phyloP scores from a whole-genome alignment of 1,140 invertebrate genomes.

The Prorops nasuta region DNA sequence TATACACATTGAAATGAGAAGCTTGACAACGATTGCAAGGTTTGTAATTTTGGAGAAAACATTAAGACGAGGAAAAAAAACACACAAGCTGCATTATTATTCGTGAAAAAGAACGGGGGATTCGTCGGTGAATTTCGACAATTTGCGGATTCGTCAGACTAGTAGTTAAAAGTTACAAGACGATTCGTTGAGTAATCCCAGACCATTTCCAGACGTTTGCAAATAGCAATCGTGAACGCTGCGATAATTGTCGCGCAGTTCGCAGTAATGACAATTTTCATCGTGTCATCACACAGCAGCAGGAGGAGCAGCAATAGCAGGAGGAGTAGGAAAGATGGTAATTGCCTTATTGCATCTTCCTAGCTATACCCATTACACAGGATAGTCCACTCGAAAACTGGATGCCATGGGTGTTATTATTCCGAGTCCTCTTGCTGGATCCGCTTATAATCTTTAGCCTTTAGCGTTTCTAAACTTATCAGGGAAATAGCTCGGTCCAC shows the following conservation, averaged over 20 bases:
- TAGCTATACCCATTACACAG: constrained; percentile 36
- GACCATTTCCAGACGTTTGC: constrained; percentile 51
- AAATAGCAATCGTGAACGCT: constrained; percentile 55
- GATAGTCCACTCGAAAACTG: constrained; percentile 28
- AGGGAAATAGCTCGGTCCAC: too few species aligned
- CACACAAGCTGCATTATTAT: too few species aligned
- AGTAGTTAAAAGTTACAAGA: constrained; percentile 57
- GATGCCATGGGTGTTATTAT: constrained; percentile 17
- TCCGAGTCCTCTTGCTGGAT: too few species aligned
- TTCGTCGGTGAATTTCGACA: too few species aligned
- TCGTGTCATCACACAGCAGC: constrained; percentile 45
- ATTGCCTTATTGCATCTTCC: constrained; percentile 48
- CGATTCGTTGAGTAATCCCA: constrained; percentile 56
- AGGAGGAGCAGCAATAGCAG: not conserved
- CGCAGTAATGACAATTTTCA: constrained; percentile 55
- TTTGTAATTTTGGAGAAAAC: too few species aligned
- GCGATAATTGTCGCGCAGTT: constrained; percentile 55
- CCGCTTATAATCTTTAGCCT: too few species aligned
- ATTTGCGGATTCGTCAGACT: too few species aligned
- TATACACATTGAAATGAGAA: too few species aligned
- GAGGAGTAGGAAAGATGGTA: constrained; percentile 24
- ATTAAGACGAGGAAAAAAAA: too few species aligned
- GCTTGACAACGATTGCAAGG: too few species aligned
- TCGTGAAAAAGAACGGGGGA: too few species aligned
- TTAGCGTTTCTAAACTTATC: too few species aligned